Evolutionary conservation across 2,888 invertebrate genomes (phyloP).

Genomic region (Pocota personata): DNA sequence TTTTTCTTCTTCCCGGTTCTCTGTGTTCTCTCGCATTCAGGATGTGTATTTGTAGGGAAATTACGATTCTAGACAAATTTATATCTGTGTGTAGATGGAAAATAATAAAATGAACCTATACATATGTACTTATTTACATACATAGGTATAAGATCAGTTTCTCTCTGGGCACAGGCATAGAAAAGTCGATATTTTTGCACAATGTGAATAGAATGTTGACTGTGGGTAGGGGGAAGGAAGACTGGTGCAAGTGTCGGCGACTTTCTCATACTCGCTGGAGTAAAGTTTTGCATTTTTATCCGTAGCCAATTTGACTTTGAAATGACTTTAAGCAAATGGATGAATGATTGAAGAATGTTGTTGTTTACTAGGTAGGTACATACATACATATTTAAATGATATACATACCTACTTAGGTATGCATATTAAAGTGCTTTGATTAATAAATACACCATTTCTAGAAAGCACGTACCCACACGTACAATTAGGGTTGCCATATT

Average conservation of each 20-base stretch:
- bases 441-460: no score
- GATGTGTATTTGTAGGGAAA: slow-evolving; percentile 35
- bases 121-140: background rate
- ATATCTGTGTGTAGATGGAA: slow-evolving; percentile 4
- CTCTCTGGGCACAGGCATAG: slow-evolving; percentile 16
- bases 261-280: background rate
- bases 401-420: no score
- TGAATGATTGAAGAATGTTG: background rate
- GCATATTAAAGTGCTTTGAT: no score
- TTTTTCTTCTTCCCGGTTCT: background rate
- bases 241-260: background rate
- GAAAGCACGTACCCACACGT: no score
- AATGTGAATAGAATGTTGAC: background rate
- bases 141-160: background rate
- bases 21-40: background rate
- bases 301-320: slow-evolving; percentile 39
- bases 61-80: slow-evolving; percentile 18
- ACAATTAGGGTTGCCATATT: no score
- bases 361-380: background rate
- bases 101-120: no score
- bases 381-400: no score
- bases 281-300: background rate
- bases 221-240: background rate
- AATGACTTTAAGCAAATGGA: slow-evolving; percentile 40
- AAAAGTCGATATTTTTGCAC: slow-evolving; percentile 45